Evolutionary conservation across 2,888 invertebrate genomes (phyloP), one percentile per base, ranked within the genome.

Genomic region (Drosophila meridionalis): DNA sequence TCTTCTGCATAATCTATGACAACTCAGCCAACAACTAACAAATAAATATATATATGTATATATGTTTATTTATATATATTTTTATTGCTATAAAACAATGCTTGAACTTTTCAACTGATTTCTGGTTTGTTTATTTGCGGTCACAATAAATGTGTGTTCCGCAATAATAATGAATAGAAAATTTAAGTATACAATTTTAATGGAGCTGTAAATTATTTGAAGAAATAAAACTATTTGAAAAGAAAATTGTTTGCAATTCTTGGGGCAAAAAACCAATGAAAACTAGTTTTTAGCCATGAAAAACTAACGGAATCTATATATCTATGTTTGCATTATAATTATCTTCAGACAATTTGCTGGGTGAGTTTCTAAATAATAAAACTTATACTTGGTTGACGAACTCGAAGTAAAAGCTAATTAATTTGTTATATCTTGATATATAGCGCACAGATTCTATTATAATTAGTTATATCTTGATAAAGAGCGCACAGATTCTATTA

Each of bases 91-190:
- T 79, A 73, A 82, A 76, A 72, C 71, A 82, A 79, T 69, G 48
- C 50, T 63, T 61, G 20, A 78, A 82, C 74, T 79, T 81, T 76
- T 48, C 45, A 64, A 81, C 63, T 69, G 82, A 65, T 76, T 68
- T 65, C 45, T 20, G 42, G 40, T 48, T 56, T 65, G 68, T 80
- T 80, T 78, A 80, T 80, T 65, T 80, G 66, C 53, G 53, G 63
- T 50, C 59, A 59, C 11, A 62, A 32, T n/a, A n/a, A 9, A 32
- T 20, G 2, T 20, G 32, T 20, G n/a, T 56, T 42, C 30, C 9
- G 2, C 11, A 56, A 42, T 38, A 38, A 36, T 26, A 26, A 36
- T 8, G 12, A 1, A 8, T 8, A n/a, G 26, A 26, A 45, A 43
- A 32, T 26, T 32, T 8, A 34, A 43, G 3, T 30, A 8, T 14